These are phyloP conservation scores for Hypolimnas misippus DNA, from an alignment of 2,888 invertebrate genomes.

Conservation along the genomic window DNA sequence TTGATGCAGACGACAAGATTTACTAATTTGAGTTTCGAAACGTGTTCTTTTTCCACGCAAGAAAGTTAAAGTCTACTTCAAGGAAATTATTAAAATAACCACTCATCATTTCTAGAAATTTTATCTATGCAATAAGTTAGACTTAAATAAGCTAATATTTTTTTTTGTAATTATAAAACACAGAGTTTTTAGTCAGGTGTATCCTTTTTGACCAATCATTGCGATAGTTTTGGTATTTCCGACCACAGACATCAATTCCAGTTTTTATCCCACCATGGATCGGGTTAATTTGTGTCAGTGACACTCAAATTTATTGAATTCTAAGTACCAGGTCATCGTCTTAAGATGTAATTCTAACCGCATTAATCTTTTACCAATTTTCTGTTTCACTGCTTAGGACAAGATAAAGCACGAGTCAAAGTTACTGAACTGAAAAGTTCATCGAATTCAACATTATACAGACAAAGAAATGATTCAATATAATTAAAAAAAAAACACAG, in stretches of 20 bases:
- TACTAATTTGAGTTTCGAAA: conserved; percentile 57
- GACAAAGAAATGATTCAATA: background rate
- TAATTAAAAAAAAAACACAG: background rate
- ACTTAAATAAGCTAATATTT: too few species aligned
- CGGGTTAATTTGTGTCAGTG: conserved; percentile 54
- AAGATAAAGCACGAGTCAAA: conserved; percentile 74
- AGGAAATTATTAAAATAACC: background rate
- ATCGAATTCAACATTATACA: conserved; percentile 17
- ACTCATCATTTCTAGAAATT: background rate
- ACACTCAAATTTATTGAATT: conserved; percentile 59
- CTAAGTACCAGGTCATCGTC: conserved; percentile 58
- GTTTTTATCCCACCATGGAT: conserved; percentile 16
- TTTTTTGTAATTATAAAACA: background rate
- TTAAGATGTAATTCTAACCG: conserved; percentile 58
- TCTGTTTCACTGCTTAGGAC: conserved; percentile 70
- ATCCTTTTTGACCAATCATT: background rate
- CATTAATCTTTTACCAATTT: conserved; percentile 69
- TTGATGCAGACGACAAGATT: conserved; percentile 66
- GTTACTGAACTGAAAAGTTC: conserved; percentile 54
- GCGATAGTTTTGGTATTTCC: conserved; percentile 47
- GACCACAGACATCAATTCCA: conserved; percentile 47
- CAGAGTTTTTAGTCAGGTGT: background rate
- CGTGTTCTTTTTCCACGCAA: conserved; percentile 60
- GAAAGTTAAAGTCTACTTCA: conserved; percentile 39
- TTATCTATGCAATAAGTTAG: background rate